A percentile compares a stretch with the other conserved stretches of the same genome.
Conservation (phyloP, 2,888 invertebrate genomes). For the Andrena marginata region DNA sequence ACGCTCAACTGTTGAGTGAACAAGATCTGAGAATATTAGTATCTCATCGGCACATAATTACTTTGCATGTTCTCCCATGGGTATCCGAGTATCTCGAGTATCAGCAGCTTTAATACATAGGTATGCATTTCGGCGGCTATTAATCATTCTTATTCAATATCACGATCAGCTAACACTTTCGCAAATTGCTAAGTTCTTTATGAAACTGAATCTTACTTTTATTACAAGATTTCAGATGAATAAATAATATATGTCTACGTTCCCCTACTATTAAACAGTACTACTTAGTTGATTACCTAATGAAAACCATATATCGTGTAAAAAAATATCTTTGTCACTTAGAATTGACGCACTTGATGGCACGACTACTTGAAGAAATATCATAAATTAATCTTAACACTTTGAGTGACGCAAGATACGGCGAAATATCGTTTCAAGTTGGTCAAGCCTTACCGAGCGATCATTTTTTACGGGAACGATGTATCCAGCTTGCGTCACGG, state of each 20-base stretch:
- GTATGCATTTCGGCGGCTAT: not conserved
- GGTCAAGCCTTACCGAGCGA: too few relatives aligned
- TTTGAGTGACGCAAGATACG: too few relatives aligned
- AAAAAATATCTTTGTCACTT: slow-evolving; percentile 49
- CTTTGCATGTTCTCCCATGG: not conserved
- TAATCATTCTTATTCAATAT: not conserved
- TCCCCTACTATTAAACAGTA: slow-evolving; percentile 40
- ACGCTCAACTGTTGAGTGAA: too few relatives aligned
- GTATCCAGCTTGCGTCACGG: too few relatives aligned
- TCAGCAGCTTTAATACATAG: not conserved
- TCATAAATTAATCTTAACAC: slow-evolving; percentile 37
- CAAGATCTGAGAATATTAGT: too few relatives aligned
- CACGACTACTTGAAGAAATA: slow-evolving; percentile 49
- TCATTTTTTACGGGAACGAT: too few relatives aligned
- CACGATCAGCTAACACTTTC: slow-evolving; percentile 19
- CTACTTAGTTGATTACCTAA: slow-evolving; percentile 34
- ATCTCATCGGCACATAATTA: not conserved
- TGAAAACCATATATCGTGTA: slow-evolving; percentile 41
- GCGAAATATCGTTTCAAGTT: too few relatives aligned
- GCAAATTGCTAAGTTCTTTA: slow-evolving; percentile 17
- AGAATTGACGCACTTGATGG: slow-evolving; percentile 64
- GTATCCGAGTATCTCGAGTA: not conserved
- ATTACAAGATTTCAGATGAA: slow-evolving; percentile 43
- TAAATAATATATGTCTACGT: slow-evolving; percentile 50
- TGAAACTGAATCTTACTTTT: slow-evolving; percentile 37